Conservation (phyloP, 1,140 invertebrate genomes). For the Ganaspis sp. region DNA sequence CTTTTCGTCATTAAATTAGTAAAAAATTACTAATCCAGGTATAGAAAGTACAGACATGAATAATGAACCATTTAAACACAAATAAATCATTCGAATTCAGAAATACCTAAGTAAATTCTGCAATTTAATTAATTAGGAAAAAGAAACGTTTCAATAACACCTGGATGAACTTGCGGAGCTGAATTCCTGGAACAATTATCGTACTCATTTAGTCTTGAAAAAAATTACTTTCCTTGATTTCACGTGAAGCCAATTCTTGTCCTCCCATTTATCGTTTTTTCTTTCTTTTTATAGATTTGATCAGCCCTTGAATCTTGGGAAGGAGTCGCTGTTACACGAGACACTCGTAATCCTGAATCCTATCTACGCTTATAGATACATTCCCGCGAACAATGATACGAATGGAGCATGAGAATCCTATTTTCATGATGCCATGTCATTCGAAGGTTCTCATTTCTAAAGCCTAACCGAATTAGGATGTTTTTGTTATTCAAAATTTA, state of each 20-base stretch:
- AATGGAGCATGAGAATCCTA: not conserved
- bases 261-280: not conserved
- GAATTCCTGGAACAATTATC: conserved; percentile 18
- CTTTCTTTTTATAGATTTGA: conserved; percentile 8
- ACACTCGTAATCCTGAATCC: conserved; percentile 15
- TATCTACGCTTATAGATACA: conserved; percentile 7
- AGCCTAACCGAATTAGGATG: not conserved
- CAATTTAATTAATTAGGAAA: not conserved
- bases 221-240: not conserved
- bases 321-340: conserved; percentile 17
- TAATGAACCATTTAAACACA: too few relatives aligned
- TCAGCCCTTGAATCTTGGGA: conserved; percentile 1
- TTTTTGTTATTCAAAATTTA: not conserved
- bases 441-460: not conserved
- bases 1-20: too few relatives aligned
- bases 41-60: too few relatives aligned
- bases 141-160: not conserved
- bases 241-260: conserved; percentile 14
- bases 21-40: too few relatives aligned
- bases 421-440: not conserved
- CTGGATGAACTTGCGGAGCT: not conserved
- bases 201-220: conserved; percentile 4
- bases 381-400: not conserved
- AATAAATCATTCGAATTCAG: not conserved
- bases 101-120: not conserved